Evolutionary conservation across 2,888 invertebrate species (phyloP), one percentile per base, ranked within the genome.

Genomic region (Drosophila limbata): DNA sequence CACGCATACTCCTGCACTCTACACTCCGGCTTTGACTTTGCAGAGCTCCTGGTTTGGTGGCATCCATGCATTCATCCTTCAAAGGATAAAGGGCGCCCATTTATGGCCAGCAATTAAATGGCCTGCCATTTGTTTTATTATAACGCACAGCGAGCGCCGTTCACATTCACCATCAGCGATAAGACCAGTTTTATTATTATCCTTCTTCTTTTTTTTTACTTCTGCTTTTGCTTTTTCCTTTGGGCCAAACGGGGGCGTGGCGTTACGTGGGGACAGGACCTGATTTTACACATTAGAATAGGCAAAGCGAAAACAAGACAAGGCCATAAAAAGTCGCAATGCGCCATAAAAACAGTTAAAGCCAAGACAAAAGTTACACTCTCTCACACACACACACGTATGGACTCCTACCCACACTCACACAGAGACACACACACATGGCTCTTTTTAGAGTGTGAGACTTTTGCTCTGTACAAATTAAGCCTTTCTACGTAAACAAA

Each of bases 91-190:
- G 84, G 77, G 85, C 61, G 70, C 69, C 81, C 90, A 90, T 91
- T 90, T 90, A 91, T 90, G 91, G 83, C 79, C 90, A 87, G 87
- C 90, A 91, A 91, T 90, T 90, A 90, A 90, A 90, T 89, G 77
- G 90, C 74, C 86, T 90, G 90, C 90, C 91, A 91, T 90, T 90
- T 91, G 90, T 90, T 91, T 90, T 91, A 90, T 91, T 82, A 81
- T 79, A 79, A 81, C 68, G 79, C 79, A 67, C 74, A 64, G 69
- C 72, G 69, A 79, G 75, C 78, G 77, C 63, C 75, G 65, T 55
- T 71, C 78, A 70, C 86, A 73, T 76, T 76, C 76, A 72, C 82
- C 89, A 90, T 88, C 86, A 77, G 83, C 79, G 85, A 85, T 85
- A 85, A 85, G 77, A 61, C 63, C 81, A 66, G 73, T 88, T 89